A percentile compares a stretch with the other conserved stretches of the same genome.
phyloP scores from a whole-genome alignment of 2,888 invertebrate genomes.

The Pristionchus exspectatus region DNA sequence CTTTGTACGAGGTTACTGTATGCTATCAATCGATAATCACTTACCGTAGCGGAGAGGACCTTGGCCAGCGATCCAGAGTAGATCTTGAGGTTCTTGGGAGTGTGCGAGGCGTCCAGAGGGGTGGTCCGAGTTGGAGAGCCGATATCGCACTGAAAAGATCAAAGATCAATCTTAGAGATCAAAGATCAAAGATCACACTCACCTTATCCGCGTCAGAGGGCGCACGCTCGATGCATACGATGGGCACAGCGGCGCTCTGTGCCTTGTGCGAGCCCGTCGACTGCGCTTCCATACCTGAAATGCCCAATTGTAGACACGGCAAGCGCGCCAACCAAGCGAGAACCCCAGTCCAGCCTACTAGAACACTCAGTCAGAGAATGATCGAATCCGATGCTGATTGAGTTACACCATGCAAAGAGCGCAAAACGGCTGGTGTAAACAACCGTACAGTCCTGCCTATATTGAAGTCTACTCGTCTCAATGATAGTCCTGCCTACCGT shows the following conservation, averaged over 20 bases:
- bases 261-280: conserved; percentile 38
- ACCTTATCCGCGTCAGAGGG: conserved; percentile 12
- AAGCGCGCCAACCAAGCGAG: background rate
- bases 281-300: conserved; percentile 22
- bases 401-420: background rate
- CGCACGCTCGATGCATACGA: conserved; percentile 10
- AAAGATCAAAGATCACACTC: conserved; percentile 33
- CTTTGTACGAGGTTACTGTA: background rate
- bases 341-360: background rate
- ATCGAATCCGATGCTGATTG: background rate
- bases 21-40: background rate
- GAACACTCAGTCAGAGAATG: background rate
- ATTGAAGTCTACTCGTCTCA: too few species aligned
- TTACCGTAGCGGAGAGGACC: conserved; percentile 70
- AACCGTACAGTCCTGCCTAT: background rate
- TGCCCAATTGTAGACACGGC: background rate
- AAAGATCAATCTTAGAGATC: conserved; percentile 26
- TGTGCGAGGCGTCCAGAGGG: conserved; percentile 66
- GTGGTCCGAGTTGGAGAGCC: conserved; percentile 37
- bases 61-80: conserved; percentile 65
- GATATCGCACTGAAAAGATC: conserved; percentile 30
- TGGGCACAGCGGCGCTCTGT: conserved; percentile 32
- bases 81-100: conserved; percentile 69
- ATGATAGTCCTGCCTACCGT: too few species aligned
- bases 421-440: background rate